Evolutionary conservation across 1,140 invertebrate species (phyloP), one percentile per base, ranked within the genome.

Genomic region (Amphibalanus amphitrite): DNA sequence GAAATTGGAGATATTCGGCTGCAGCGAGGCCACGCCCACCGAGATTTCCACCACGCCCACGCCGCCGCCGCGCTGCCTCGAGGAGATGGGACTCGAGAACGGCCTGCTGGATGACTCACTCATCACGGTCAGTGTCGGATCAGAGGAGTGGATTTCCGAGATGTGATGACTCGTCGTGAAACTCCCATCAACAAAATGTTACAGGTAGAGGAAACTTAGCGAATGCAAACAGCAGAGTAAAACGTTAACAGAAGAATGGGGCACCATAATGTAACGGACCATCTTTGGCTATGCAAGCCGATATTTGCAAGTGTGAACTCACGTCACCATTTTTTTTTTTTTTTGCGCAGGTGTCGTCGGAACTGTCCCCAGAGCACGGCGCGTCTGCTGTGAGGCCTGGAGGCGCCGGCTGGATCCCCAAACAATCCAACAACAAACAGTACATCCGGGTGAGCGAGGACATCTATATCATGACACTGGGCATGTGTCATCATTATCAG

Each of bases 1-100:
- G 72, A 82, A 86, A 70, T 79, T 90, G 28, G 90, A 93, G 76
- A 75, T 92, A 0, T 81, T 92, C 33, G 89, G 90, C 47, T 94
- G 91, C 78, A 78, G 82, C 1, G 77, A 81, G 4, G 71, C 74
- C 0, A 73, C 71, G n/a, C n/a, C n/a, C 8, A 33, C 40, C 4
- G 25, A 47, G 28, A 40, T 73, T 28, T 69, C 73, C 8, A 23
- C 67, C 26, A 67, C 69, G 1, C 69, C 75, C 3, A 69, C 71
- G 13, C 33, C 73, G 70, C 40, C 73, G 72, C 77, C 76, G 72
- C 70, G 80, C 15, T 89, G 88, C 75, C 78, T 81, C 8, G 87
- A 88, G 75, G 78, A 82, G 28, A 86, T 90, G 86, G 88, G 88
- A 26, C 74, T 89, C 40, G 81, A 84, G 47, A 83, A 83, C 75